Percentiles rank a stretch among this genome's conserved stretches.
Evolutionary conservation across 2,113 vertebrate genomes (phyloP).

Genomic region (Hassar affinis): DNA sequence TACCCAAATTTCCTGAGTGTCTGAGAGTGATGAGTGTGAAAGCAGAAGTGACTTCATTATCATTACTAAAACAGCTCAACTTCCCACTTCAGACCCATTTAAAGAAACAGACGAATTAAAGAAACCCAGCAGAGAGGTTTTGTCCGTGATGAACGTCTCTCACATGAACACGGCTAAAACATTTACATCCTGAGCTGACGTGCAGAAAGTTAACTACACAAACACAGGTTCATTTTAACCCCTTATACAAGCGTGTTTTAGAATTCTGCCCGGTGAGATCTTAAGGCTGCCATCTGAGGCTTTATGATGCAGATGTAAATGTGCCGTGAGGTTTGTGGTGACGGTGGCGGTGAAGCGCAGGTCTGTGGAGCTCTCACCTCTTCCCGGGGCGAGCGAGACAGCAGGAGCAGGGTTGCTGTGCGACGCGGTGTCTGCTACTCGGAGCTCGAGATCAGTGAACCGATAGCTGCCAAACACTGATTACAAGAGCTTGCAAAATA

Average conservation of each 20-base stretch:
- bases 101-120: not conserved
- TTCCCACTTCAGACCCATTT: not conserved
- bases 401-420: slow-evolving; percentile 33
- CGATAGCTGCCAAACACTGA: slow-evolving; percentile 57
- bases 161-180: too few species aligned
- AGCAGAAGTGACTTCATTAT: not conserved
- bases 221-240: too few species aligned
- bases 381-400: not conserved
- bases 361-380: not conserved
- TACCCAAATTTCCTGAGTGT: not conserved
- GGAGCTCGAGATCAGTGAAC: slow-evolving; percentile 37
- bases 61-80: not conserved
- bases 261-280: too few species aligned
- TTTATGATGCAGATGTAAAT: not conserved
- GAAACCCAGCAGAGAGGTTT: too few species aligned
- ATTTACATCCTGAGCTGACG: too few species aligned
- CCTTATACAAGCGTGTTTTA: too few species aligned
- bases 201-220: too few species aligned
- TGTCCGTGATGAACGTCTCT: too few species aligned
- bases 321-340: too few species aligned
- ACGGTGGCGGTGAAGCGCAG: too few species aligned
- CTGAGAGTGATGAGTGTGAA: not conserved
- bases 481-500: slow-evolving; percentile 13
- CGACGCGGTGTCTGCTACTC: slow-evolving; percentile 35
- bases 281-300: too few species aligned